Percentiles rank a stretch among this genome's conserved stretches.
phyloP scores from a whole-genome alignment of 2,113 vertebrate species.

The Prionailurus viverrinus region DNA sequence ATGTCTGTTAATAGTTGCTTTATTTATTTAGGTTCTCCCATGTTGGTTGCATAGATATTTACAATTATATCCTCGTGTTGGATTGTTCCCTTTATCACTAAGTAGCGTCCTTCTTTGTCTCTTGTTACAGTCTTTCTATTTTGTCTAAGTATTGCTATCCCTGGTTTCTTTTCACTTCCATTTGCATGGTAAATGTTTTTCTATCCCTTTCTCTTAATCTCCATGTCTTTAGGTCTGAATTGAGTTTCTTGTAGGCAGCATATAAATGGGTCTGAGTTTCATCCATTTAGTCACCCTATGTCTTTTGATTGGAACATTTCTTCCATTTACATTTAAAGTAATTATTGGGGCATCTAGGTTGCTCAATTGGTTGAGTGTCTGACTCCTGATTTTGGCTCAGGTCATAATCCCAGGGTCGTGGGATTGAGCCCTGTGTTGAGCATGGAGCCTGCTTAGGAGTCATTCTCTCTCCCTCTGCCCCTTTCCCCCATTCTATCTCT shows the following conservation, averaged over 20 bases:
- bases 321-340: background rate
- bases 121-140: background rate
- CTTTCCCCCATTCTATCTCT: too few species aligned
- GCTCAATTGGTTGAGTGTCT: too few species aligned
- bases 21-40: background rate
- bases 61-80: background rate
- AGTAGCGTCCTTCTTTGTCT: background rate
- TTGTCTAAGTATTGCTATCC: background rate
- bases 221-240: background rate
- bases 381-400: too few species aligned
- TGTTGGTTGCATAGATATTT: background rate
- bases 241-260: background rate
- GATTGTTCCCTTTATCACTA: background rate
- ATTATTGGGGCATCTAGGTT: background rate
- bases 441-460: too few species aligned
- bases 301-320: background rate
- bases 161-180: background rate
- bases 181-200: background rate
- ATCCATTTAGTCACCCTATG: background rate
- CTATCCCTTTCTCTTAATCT: background rate
- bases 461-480: too few species aligned
- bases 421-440: too few species aligned
- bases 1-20: background rate
- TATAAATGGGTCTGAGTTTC: background rate
- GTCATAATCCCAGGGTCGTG: too few species aligned